Evolutionary conservation across 2,797 vertebrate species (phyloP), one percentile per base, ranked within the genome.

Genomic region (Okamejei kenojei): DNA sequence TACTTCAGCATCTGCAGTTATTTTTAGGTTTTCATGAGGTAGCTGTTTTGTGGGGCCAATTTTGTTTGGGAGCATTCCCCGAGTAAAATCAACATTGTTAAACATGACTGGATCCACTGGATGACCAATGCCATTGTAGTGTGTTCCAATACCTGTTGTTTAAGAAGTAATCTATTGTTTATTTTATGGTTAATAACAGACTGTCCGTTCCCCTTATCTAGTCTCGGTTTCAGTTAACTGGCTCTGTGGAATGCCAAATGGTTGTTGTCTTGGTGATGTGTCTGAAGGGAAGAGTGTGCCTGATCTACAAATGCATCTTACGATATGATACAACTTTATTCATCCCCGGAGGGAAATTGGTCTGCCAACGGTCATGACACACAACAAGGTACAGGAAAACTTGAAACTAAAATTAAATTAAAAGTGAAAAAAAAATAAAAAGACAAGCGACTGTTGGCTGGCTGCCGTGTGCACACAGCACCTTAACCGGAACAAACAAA

Each of bases 171-270:
- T 68, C 38, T 68, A 88, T 65, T 88, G 84, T 19, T 68, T 63
- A 88, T 32, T 19, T 88, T 88, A 65, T 79, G 78, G 78, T 88
- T 88, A 68, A 88, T 88, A 68, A 68, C n/a, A 88, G n/a, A 65
- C 61, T 35, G 19, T 88, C 68, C 84, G 7, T 68, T 17, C 21
- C 17, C n/a, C n/a, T 88, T 88, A 88, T 88, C 84, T 35, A 9
- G 15, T 68, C 17, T 68, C 63, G 21, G n/a, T 88, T 35, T 88
- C 17, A 21, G 81, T 32, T 88, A 35, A n/a, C 61, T n/a, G 21
- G 84, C 7, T 65, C 61, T 21, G 63, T 68, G n/a, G 17, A 68
- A 68, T 68, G 61, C 10, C 7, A 68, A 35, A 86, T 61, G 29
- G 63, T 86, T 86, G 58, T 86, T 86, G 15, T 32, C 63, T 58